Base-by-base conservation (phyloP, 2,888 invertebrate genomes). In the Erebia ligea region DNA sequence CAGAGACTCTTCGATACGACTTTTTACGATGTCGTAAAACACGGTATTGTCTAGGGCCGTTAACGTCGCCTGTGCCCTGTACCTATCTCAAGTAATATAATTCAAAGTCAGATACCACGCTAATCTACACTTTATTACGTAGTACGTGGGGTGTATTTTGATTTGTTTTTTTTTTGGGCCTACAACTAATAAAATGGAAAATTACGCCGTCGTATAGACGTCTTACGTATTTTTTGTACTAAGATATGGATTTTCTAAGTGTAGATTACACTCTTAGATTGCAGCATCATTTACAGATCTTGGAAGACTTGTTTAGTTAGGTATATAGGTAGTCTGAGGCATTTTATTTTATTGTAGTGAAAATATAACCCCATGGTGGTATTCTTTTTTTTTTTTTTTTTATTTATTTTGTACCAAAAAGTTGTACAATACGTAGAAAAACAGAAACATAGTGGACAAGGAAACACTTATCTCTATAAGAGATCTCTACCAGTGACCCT, bases 11-110 rank as follows among this genome's bases (percentile, higher is more conserved):
- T 71, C 68, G 73, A 73, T 73, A 73, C 71, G 61, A 72, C 68
- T 76, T 76, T 76, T 77, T 75, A 77, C 75, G 75, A 75, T 69
- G 70, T 72, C 73, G 72, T 77, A 77, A 77, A 77, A 58, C 68
- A 70, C 66, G 66, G 76, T 71, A 76, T 74, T 77, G 77, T 76
- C 77, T 75, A 73, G 70, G 73, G 71, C 67, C 75, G 74, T 77
- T 76, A 76, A 76, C 69, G 75, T 77, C 76, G 72, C 75, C 70
- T 72, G 71, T 34, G 67, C 65, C 72, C 72, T 71, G 67, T 72
- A 73, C 72, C 73, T 75, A 75, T 76, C 71, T 70, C 54, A 17
- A 59, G 63, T 70, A 65, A 69, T 69, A 69, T 69, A 50, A 68
- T 57, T 45, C 45, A 40, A 67, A 40, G 40, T 25, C 59, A 21